These are phyloP conservation scores for Torymus auratus DNA, from an alignment of 2,888 invertebrate species.

Conservation along the genomic window DNA sequence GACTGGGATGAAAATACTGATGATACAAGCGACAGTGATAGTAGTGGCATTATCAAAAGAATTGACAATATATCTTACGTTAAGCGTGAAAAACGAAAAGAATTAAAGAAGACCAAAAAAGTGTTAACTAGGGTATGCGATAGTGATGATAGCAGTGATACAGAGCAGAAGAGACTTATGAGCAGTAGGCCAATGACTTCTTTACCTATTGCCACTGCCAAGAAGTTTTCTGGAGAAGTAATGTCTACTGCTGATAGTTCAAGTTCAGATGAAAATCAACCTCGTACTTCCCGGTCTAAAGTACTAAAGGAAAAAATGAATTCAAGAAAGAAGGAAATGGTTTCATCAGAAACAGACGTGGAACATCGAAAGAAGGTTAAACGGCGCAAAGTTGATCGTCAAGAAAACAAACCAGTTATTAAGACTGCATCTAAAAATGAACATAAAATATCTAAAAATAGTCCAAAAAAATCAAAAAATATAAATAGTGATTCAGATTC, in stretches of 20 bases:
- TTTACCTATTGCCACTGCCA: neutral
- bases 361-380: neutral
- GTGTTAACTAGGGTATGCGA: constrained; percentile 59
- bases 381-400: neutral
- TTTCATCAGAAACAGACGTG: constrained; percentile 16
- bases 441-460: constrained; percentile 23
- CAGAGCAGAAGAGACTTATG: constrained; percentile 1
- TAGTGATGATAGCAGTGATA: constrained; percentile 54
- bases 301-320: neutral
- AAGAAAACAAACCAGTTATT: neutral
- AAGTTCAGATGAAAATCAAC: constrained; percentile 9
- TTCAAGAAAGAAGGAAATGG: neutral
- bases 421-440: neutral
- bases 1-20: constrained; percentile 57
- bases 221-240: neutral
- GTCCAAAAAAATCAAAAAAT: neutral
- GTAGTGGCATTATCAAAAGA: neutral
- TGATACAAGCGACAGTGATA: constrained; percentile 17
- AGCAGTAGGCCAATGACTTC: constrained; percentile 3
- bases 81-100: constrained; percentile 40
- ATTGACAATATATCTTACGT: constrained; percentile 53
- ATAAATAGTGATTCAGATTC: constrained; percentile 54
- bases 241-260: constrained; percentile 14
- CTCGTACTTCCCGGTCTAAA: neutral
- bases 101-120: constrained; percentile 49